These are phyloP conservation scores for Sternotherus odoratus DNA, from an alignment of 2,797 vertebrate genomes.

Conservation along the genomic window DNA sequence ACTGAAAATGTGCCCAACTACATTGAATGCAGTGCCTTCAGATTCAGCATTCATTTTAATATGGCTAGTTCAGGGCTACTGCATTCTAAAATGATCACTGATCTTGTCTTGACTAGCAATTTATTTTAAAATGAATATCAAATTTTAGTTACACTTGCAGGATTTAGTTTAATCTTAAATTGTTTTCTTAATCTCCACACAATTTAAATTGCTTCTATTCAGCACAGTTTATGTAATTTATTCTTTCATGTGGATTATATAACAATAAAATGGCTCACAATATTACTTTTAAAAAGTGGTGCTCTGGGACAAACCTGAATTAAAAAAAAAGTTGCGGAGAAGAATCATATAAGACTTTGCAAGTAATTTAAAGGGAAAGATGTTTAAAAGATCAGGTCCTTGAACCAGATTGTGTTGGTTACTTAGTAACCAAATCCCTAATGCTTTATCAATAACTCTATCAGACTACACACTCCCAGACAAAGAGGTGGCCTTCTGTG, in stretches of 20 bases:
- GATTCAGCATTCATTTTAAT: not conserved
- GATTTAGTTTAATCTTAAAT: not conserved
- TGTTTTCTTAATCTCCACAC: constrained; percentile 15
- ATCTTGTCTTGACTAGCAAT: not conserved
- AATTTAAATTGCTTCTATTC: not conserved
- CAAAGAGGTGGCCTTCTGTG: not conserved
- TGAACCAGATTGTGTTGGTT: not conserved
- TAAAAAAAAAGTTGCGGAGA: not conserved
- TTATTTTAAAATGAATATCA: not conserved
- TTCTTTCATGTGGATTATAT: not conserved
- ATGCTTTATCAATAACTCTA: not conserved
- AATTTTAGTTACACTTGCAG: not conserved
- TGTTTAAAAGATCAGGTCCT: rapidly evolving
- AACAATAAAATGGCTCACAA: not conserved
- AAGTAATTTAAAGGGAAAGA: not conserved
- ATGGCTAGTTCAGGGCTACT: not conserved
- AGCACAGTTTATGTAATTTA: not conserved
- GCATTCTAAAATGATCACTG: not conserved
- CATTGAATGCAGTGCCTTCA: not conserved
- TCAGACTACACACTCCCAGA: not conserved
- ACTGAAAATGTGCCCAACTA: constrained; percentile 37
- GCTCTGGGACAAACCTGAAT: not conserved
- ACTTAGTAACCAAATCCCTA: not conserved
- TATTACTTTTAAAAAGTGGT: not conserved
- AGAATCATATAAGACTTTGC: not conserved